Evolutionary conservation across 2,797 vertebrate genomes (phyloP), one percentile per base, ranked within the genome.

Genomic region (Pseudotriccus pelzelni): DNA sequence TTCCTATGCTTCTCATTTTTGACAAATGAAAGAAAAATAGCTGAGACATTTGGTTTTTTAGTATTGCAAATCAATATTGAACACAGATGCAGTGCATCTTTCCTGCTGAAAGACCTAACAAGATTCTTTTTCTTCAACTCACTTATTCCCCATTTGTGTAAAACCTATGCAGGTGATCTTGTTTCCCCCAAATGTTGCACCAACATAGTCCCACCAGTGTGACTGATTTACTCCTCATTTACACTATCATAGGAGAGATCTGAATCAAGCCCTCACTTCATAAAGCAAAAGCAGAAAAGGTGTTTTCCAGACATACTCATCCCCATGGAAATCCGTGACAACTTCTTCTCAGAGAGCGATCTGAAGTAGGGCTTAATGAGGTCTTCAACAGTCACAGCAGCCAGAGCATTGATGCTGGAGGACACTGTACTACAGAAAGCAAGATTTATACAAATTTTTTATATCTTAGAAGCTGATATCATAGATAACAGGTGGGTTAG

Each of bases 401-500:
- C 98, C 93, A 99, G 95, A 27, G 99, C 99, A 37, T 99, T 99
- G 92, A 99, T 99, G 93, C 99, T 99, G 96, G 99, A 99, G 32
- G 99, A 99, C 94, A 99, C 99, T 0, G 99, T 99, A 97, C 99
- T 99, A 85, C 27, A 88, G 39, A 74, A 95, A 70, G 47, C 25
- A 89, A 90, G 81, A 86, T 44, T 74, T 64, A 79, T 9, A 88
- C 12, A 53, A 19, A 30, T 59, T 55, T 83, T 60, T 82, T 84
- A 19, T 12, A 64, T 55, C 39, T 85, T 87, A 72, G n/a, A 87
- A 89, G 18, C 16, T 89, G 69, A 78, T 89, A 76, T 60, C 5
- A 19, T 21, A 86, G 25, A 8, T 41, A 78, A 73, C 12, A 78
- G n/a, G 32, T 18, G 22, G 17, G 24, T 72, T 92, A 66, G 22